Evolutionary conservation across 1,140 invertebrate genomes (phyloP).

Genomic region (Anastatus disparis): DNA sequence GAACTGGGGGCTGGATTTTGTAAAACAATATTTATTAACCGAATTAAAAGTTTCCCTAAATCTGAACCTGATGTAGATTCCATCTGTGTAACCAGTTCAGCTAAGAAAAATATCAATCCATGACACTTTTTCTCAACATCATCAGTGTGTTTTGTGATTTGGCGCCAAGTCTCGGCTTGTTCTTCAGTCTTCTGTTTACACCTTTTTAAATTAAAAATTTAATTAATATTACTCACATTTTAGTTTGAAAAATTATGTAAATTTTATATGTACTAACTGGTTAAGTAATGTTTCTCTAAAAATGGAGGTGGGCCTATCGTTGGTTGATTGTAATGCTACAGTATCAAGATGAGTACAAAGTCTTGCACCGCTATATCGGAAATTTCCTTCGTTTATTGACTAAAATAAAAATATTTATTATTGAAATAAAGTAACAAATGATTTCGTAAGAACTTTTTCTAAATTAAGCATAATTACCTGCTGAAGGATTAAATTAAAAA

Average conservation of each 20-base stretch:
- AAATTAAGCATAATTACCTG: no score
- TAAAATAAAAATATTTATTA: slow-evolving; percentile 46
- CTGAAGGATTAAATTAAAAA: slow-evolving; percentile 70
- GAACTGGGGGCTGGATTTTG: slow-evolving; percentile 60
- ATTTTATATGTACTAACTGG: slow-evolving; percentile 52
- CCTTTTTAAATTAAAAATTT: slow-evolving; percentile 40
- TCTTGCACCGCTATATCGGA: slow-evolving; percentile 75
- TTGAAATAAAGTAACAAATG: no score
- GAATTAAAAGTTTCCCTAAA: slow-evolving; percentile 59
- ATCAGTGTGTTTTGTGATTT: slow-evolving; percentile 48
- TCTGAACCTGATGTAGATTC: slow-evolving; percentile 50
- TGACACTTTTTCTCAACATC: slow-evolving; percentile 60
- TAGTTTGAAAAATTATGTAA: slow-evolving; percentile 4
- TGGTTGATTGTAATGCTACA: slow-evolving; percentile 42
- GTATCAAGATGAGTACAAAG: slow-evolving; percentile 72
- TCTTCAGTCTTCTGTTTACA: slow-evolving; percentile 57
- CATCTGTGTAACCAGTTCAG: slow-evolving; percentile 64
- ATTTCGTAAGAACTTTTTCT: no score
- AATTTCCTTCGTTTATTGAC: slow-evolving; percentile 74
- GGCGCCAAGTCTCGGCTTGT: slow-evolving; percentile 50
- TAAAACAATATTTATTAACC: slow-evolving; percentile 57
- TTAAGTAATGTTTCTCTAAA: slow-evolving; percentile 65
- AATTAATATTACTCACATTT: slow-evolving; percentile 19
- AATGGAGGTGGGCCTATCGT: slow-evolving; percentile 59
- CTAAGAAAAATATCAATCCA: slow-evolving; percentile 62